Percentiles rank a stretch among this genome's conserved stretches.
Evolutionary conservation across 2,888 invertebrate species (phyloP).

Genomic region (Epinotia demarniana): DNA sequence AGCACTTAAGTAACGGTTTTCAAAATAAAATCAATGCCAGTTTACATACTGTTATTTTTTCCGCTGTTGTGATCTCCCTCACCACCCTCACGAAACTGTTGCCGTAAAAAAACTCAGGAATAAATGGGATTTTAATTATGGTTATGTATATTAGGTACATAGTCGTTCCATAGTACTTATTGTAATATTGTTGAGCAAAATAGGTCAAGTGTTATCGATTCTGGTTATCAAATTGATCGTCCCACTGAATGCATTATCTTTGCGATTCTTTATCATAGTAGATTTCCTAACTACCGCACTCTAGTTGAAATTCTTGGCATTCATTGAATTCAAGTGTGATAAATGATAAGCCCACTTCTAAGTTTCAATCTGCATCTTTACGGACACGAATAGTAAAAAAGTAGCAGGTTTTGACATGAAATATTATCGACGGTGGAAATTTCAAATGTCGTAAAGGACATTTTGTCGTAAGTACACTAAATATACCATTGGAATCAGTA

Average conservation of each 20-base stretch:
- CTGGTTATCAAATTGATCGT: slow-evolving; percentile 35
- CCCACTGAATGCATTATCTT: slow-evolving; percentile 23
- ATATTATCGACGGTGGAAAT: too few species aligned
- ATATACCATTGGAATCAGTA: too few species aligned
- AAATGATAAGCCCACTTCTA: neutral
- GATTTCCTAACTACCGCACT: slow-evolving; percentile 6
- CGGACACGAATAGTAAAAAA: too few species aligned
- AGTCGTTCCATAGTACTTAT: neutral
- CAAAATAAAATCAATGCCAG: slow-evolving; percentile 10
- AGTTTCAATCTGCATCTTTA: neutral
- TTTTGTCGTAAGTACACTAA: too few species aligned
- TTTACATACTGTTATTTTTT: neutral
- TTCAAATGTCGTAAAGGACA: too few species aligned
- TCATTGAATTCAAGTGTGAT: slow-evolving; percentile 14
- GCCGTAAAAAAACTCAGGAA: neutral
- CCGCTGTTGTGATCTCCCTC: neutral
- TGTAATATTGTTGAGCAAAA: slow-evolving; percentile 14
- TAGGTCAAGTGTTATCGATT: slow-evolving; percentile 42
- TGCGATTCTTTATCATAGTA: slow-evolving; percentile 21
- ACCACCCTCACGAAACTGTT: neutral
- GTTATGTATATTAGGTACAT: too few species aligned
- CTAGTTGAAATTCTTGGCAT: slow-evolving; percentile 2
- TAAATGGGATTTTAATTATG: too few species aligned
- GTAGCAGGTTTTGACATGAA: too few species aligned
- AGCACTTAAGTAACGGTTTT: slow-evolving; percentile 1